Evolutionary conservation across 2,797 vertebrate species (phyloP), one percentile per base, ranked within the genome.

Genomic region (Cephalopachus bancanus): DNA sequence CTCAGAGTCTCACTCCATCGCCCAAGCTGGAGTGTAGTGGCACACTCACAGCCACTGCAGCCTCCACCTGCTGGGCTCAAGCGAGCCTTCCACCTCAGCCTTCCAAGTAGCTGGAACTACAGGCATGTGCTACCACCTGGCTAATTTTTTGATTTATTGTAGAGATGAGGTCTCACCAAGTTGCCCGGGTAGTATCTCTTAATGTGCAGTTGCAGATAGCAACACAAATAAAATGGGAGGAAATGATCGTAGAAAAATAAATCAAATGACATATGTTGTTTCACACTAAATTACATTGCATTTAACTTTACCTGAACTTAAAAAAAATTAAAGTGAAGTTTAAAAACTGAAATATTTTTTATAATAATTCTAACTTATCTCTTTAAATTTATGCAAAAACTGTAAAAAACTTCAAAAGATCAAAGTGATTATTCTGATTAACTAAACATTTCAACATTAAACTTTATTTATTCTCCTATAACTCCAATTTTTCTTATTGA

Each of bases 231-330:
- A 93, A 93, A 49, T 5, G 10, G 17, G 51, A 10, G 84, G 53
- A 88, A 90, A 51, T 79, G 59, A 67, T 53, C 88, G 62, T 67
- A 37, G 91, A 83, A 84, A 93, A 89, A 62, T 26, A 64, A 16
- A 57, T 83, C 17, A 15, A 37, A 74, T 65, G 81, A n/a, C 9
- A 64, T 44, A 55, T 30, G 30, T 26, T 91, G n/a, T 91, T 74
- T 97, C 19, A 67, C 93, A 91, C 49, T 19, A 69, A 87, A 67
- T 84, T 57, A 49, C 30, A 78, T 75, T 67, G 9, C 28, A 81
- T 20, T 49, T 75, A 59, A 86, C 71, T 90, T 94, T 92, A 76
- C 53, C 89, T 33, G 51, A 79, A 79, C 15, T 87, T 91, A 44
- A 86, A 65, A 44, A 44, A 81, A 93, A 65, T n/a, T 57, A 26